A percentile compares a stretch with the other conserved stretches of the same genome.
phyloP scores from a whole-genome alignment of 2,113 vertebrate genomes.

The Festucalex cinctus region DNA sequence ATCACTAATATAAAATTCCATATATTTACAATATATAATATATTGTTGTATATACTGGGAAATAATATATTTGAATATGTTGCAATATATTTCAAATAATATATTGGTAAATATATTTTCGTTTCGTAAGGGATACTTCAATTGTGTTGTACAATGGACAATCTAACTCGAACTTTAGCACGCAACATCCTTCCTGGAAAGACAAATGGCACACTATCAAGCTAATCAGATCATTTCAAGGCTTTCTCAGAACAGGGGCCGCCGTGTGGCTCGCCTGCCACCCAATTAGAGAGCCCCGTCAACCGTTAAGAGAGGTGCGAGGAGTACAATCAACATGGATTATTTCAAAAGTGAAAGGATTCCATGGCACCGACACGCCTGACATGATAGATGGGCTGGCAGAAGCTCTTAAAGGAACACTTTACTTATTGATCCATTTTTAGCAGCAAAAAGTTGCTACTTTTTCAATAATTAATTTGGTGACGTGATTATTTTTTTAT shows the following conservation, averaged over 20 bases:
- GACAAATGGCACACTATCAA: neutral
- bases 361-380: conserved; percentile 36
- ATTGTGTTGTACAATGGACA: conserved; percentile 3
- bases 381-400: conserved; percentile 44
- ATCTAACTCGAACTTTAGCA: conserved; percentile 7
- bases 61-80: too few species aligned
- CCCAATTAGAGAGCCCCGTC: conserved; percentile 15
- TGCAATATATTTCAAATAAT: too few species aligned
- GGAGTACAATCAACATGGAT: conserved; percentile 50
- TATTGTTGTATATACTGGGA: too few species aligned
- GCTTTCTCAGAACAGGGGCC: conserved; percentile 7
- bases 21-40: too few species aligned
- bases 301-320: conserved; percentile 37
- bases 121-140: too few species aligned
- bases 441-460: too few species aligned
- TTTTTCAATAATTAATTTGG: too few species aligned
- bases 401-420: conserved; percentile 57
- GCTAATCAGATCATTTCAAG: conserved; percentile 4
- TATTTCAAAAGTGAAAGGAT: conserved; percentile 55
- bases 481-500: too few species aligned
- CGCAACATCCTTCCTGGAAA: conserved; percentile 7
- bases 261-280: neutral
- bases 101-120: too few species aligned
- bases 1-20: too few species aligned
- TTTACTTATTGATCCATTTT: too few species aligned